Evolutionary conservation across 2,888 invertebrate genomes (phyloP).

Genomic region (Luperina nickerlii): DNA sequence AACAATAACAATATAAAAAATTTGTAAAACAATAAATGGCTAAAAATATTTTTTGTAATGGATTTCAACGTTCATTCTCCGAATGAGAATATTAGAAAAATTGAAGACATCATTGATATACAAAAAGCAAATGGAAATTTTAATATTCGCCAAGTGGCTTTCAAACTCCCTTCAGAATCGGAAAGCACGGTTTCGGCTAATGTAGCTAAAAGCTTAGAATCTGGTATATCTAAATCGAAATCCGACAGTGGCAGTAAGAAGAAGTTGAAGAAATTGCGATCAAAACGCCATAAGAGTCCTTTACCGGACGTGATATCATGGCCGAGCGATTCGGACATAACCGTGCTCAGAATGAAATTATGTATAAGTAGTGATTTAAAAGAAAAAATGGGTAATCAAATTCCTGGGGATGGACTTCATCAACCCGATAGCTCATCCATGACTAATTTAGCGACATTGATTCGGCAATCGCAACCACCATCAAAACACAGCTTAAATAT

Average conservation of each 20-base stretch:
- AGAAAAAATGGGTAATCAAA: conserved; percentile 83
- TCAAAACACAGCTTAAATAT: conserved; percentile 81
- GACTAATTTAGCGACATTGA: conserved; percentile 90
- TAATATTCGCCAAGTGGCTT: conserved; percentile 81
- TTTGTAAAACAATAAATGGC: conserved; percentile 72
- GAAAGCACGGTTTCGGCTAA: conserved; percentile 75
- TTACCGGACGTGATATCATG: conserved; percentile 84
- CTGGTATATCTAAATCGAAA: conserved; percentile 76
- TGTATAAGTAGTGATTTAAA: conserved; percentile 80
- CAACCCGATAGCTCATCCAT: conserved; percentile 90
- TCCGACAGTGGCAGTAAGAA: conserved; percentile 71
- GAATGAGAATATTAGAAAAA: conserved; percentile 81
- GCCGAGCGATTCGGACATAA: conserved; percentile 91
- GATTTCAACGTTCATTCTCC: conserved; percentile 69
- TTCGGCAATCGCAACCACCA: conserved; percentile 81
- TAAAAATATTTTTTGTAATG: conserved; percentile 73
- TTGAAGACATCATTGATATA: conserved; percentile 86
- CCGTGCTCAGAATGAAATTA: conserved; percentile 89
- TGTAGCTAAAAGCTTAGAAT: conserved; percentile 79
- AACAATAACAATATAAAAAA: conserved; percentile 71
- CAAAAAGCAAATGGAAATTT: conserved; percentile 85
- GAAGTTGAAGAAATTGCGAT: conserved; percentile 73
- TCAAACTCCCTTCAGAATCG: conserved; percentile 77
- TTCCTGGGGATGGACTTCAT: conserved; percentile 90
- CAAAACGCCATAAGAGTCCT: conserved; percentile 75